A percentile compares a stretch with the other conserved stretches of the same genome.
phyloP scores from a whole-genome alignment of 2,113 vertebrate species.

The Ginglymostoma cirratum region DNA sequence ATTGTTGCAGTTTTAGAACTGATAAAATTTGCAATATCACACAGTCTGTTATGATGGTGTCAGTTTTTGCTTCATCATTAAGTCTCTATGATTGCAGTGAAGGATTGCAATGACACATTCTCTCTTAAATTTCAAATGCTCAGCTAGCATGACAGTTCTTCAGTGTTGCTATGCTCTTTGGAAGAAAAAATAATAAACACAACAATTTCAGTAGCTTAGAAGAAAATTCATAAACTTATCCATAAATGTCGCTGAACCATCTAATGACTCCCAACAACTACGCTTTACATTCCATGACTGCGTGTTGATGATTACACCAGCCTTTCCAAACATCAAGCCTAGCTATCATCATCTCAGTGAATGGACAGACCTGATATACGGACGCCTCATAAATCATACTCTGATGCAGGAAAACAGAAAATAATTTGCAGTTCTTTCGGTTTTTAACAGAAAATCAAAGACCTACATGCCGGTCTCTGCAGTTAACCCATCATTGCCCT shows the following conservation, averaged over 20 bases:
- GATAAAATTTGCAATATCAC: neutral
- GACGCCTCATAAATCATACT: neutral
- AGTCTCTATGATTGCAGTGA: too few species aligned
- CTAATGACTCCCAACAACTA: neutral
- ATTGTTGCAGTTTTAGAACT: neutral
- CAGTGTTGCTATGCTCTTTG: neutral
- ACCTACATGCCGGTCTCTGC: neutral
- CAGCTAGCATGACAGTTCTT: neutral
- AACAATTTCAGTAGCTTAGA: neutral
- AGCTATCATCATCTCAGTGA: neutral
- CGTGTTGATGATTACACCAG: neutral
- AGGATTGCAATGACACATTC: neutral
- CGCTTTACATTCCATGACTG: neutral
- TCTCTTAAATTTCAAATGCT: neutral
- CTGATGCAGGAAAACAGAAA: neutral
- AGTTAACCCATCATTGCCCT: neutral
- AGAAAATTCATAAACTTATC: neutral
- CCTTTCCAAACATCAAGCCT: neutral
- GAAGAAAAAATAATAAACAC: neutral
- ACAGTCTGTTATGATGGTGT: neutral
- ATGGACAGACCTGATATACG: neutral
- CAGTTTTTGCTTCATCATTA: neutral
- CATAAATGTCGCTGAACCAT: neutral
- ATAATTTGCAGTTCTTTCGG: too few species aligned
- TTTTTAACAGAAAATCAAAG: neutral